phyloP scores from a whole-genome alignment of 2,113 vertebrate species.

The Diadophis punctatus region DNA sequence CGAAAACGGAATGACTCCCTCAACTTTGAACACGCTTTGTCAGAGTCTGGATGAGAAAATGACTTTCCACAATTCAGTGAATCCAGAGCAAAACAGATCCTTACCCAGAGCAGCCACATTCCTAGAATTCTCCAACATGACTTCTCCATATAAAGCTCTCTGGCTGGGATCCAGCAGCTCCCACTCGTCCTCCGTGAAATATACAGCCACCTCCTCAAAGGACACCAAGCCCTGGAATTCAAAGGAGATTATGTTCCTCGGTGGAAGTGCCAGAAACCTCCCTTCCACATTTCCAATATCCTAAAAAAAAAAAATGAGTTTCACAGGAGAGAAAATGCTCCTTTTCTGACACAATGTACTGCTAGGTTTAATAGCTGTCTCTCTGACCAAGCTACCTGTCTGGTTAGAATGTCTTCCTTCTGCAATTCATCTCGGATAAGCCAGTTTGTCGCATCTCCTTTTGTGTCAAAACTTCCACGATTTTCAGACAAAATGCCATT shows the following conservation, averaged over 20 bases:
- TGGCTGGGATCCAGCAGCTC: background rate
- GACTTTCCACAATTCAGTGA: background rate
- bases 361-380: background rate
- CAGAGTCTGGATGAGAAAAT: background rate
- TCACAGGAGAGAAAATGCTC: background rate
- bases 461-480: background rate
- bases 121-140: background rate
- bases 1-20: background rate
- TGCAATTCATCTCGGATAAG: background rate
- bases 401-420: background rate
- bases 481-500: background rate
- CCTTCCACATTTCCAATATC: background rate
- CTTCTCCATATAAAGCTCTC: background rate
- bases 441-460: background rate
- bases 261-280: background rate
- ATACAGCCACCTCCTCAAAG: background rate
- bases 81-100: background rate
- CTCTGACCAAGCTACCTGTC: background rate
- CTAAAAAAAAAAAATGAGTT: background rate
- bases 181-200: background rate
- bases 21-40: background rate
- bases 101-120: background rate
- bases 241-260: background rate
- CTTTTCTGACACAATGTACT: background rate
- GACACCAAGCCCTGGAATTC: background rate